Percentiles rank a stretch among this genome's conserved stretches.
These are phyloP conservation scores for Bedellia somnulentella DNA, from an alignment of 2,888 invertebrate species.

Conservation along the genomic window DNA sequence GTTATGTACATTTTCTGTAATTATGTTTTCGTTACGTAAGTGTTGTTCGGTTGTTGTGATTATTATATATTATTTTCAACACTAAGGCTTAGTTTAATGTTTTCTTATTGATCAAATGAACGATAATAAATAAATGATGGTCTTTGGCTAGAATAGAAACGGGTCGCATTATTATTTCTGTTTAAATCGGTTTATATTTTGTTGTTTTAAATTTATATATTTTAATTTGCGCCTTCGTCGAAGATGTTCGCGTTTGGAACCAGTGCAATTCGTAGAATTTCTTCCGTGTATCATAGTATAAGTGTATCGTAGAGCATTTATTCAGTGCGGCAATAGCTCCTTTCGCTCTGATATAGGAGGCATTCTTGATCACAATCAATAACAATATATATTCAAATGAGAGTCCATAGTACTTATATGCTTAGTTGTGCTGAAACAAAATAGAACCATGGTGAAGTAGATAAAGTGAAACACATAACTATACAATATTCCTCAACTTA, in stretches of 20 bases:
- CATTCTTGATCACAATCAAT: too few species aligned
- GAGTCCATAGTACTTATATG: too few species aligned
- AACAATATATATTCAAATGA: too few species aligned
- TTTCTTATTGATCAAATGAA: slow-evolving; percentile 27
- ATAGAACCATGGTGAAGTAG: too few species aligned
- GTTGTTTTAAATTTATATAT: slow-evolving; percentile 49
- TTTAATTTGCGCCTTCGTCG: slow-evolving; percentile 52
- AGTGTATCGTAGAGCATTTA: slow-evolving; percentile 53
- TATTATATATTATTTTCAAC: slow-evolving; percentile 41
- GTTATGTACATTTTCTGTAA: slow-evolving; percentile 57
- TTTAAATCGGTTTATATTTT: slow-evolving; percentile 43
- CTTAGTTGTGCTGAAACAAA: too few species aligned
- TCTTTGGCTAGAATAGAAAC: slow-evolving; percentile 57
- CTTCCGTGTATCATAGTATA: slow-evolving; percentile 58
- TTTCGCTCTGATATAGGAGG: slow-evolving; percentile 23
- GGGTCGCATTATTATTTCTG: slow-evolving; percentile 60
- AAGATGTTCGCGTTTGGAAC: slow-evolving; percentile 56
- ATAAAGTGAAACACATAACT: too few species aligned
- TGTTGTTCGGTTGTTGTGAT: slow-evolving; percentile 63
- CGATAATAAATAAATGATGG: slow-evolving; percentile 50
- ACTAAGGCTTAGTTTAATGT: slow-evolving; percentile 29
- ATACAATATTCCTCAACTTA: too few species aligned
- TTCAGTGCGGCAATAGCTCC: slow-evolving; percentile 34
- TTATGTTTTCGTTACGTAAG: slow-evolving; percentile 51
- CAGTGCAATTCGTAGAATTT: slow-evolving; percentile 62